Evolutionary conservation across 1,140 invertebrate species (phyloP), one percentile per base, ranked within the genome.

Genomic region (Tenebrio molitor): DNA sequence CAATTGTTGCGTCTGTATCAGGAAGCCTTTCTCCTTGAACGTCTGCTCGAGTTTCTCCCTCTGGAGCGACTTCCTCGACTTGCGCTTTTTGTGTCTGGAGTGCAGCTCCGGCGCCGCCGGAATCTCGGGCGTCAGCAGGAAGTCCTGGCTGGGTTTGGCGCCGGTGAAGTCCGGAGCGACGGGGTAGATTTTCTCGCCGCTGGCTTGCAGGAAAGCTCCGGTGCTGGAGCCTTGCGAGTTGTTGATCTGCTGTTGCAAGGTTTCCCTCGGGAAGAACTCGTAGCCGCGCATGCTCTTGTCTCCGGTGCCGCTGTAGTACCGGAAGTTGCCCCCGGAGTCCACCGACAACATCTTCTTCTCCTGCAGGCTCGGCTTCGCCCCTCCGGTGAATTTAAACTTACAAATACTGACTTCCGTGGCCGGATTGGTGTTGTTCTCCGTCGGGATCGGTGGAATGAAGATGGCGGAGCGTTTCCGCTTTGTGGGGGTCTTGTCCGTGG

Each of bases 371-470:
- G 95, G 95, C 71, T 94, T 93, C 19, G 93, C 92, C 0, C 95
- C 94, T 2, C 93, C 94, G 0, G 94, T 95, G 80, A 96, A 96
- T 81, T 96, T 96, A 79, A 96, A 96, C 80, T 96, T 96, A 81
- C 95, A 96, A 80, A 96, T 96, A 82, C 93, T 95, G 39, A 93
- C 92, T 82, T 93, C 92, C 0, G 91, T 92, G 0, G 91, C 90
- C 0, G 91, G 91, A 75, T 92, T 92, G 6, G 90, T 89, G 2
- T 87, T 84, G 70, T 89, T 91, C 72, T 92, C 91, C 0, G 88
- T 84, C 0, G 91, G 91, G 82, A 93, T 89, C 0, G 92, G 92
- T 0, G 92, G 92, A 46, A 93, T 93, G 77, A 93, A 94, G 64
- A 94, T 93, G 0, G 92, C 92, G 0, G 91, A 93, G 0, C 92